These are phyloP conservation scores for Callyntrura guangdongensis DNA, from an alignment of 2,888 invertebrate species.

Conservation along the genomic window DNA sequence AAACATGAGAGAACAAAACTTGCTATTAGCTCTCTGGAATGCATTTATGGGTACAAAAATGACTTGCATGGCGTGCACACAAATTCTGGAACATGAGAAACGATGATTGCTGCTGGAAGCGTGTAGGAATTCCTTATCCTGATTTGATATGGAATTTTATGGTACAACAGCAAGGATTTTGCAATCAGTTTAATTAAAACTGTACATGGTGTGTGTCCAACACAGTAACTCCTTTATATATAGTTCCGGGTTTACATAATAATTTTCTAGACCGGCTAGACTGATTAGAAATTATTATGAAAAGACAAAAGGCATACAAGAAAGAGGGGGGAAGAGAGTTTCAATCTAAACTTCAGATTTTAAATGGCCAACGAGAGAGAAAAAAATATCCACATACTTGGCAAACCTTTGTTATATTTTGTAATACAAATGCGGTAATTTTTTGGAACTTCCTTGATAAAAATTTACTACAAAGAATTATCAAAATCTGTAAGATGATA, in stretches of 20 bases:
- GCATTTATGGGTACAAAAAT: too few relatives aligned
- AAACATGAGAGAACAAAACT: too few relatives aligned
- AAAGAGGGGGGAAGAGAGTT: conserved; percentile 22
- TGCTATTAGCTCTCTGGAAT: too few relatives aligned
- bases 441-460: conserved; percentile 4
- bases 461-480: neutral
- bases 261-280: neutral
- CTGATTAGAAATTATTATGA: conserved; percentile 16
- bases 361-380: too few relatives aligned
- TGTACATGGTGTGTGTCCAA: neutral
- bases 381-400: too few relatives aligned
- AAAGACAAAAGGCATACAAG: neutral
- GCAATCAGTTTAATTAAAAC: too few relatives aligned
- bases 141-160: conserved; percentile 29
- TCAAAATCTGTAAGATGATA: neutral
- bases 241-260: conserved; percentile 55
- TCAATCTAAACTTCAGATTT: conserved; percentile 4
- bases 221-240: neutral
- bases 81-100: too few relatives aligned
- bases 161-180: neutral
- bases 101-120: neutral
- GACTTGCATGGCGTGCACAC: too few relatives aligned
- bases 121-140: conserved; percentile 22
- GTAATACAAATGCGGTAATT: neutral
- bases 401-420: neutral